A percentile compares a stretch with the other conserved stretches of the same genome.
Evolutionary conservation across 1,140 invertebrate genomes (phyloP).

Genomic region (Bombus turneri): DNA sequence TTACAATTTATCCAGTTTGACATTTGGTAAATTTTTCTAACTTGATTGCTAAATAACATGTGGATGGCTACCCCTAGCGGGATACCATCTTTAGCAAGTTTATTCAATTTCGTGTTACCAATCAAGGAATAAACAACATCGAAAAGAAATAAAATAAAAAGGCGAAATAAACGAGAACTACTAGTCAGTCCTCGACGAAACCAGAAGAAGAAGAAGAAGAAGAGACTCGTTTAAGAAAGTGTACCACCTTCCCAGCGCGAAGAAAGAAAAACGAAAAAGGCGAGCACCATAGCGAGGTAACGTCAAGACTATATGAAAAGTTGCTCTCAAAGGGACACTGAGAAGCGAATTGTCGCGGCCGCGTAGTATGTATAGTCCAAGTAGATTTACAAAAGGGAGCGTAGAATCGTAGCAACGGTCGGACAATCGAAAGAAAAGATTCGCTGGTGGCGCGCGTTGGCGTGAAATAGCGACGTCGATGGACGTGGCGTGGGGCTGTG

Average conservation of each 20-base stretch:
- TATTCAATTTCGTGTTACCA: no score
- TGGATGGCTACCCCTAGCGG: no score
- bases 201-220: neutral
- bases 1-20: no score
- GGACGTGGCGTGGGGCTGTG: neutral
- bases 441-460: conserved; percentile 20
- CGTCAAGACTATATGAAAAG: conserved; percentile 7
- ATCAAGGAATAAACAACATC: no score
- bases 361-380: neutral
- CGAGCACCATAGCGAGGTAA: neutral
- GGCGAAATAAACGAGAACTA: no score
- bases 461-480: conserved; percentile 43
- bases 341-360: neutral
- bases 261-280: neutral
- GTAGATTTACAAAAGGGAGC: neutral
- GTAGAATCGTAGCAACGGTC: neutral
- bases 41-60: no score
- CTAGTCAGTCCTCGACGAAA: no score
- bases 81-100: no score
- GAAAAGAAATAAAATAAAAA: no score
- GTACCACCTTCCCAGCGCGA: no score
- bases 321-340: conserved; percentile 27
- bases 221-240: no score
- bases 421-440: conserved; percentile 11
- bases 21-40: no score